Evolutionary conservation across 2,888 invertebrate species (phyloP), one percentile per base, ranked within the genome.

Genomic region (Tetanocera ferruginea): DNA sequence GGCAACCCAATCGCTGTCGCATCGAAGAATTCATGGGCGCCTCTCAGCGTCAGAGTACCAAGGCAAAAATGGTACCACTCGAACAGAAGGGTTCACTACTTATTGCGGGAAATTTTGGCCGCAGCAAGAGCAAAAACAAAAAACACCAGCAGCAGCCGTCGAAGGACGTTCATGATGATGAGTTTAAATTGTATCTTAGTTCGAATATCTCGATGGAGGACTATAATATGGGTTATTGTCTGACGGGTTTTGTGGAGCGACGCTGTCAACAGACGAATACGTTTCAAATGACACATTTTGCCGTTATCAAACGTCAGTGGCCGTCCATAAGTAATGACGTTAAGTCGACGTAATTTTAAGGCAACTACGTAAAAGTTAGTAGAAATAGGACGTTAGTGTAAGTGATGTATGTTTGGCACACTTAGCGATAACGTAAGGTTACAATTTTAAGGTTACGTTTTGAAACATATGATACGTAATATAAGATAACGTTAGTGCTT

Each of bases 161-260:
- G 17, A n/a, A 17, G 64, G 23, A 64, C 3, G 19, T 55, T 28
- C 80, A 80, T 80, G 82, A 82, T 77, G 87, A 87, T 80, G 95
- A 95, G 90, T 95, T 95, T 89, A 95, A 95, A 93, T 91, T 96
- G 88, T 94, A 94, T 90, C 92, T 96, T 87, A 96, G 95, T 79
- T 95, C 95, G 79, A 95, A 95, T 90, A 95, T 96, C 85, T 94
- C 95, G 67, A 93, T 94, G 86, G 94, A 95, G 72, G 96, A 96
- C 90, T 96, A 95, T 91, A 95, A 96, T 90, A 95, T 95, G 94
- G 96, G 96, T 71, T 96, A 96, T 91, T 95, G 95, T 87, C 95
- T 96, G 93, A 96, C 96, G 1, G 96, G 96, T 14, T 95, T 95
- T 14, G 91, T 96, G 86, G 96, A 96, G 88, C 92, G 96, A 23